Conservation (phyloP, 1,140 invertebrate genomes). For the Drosophila nikananu region DNA sequence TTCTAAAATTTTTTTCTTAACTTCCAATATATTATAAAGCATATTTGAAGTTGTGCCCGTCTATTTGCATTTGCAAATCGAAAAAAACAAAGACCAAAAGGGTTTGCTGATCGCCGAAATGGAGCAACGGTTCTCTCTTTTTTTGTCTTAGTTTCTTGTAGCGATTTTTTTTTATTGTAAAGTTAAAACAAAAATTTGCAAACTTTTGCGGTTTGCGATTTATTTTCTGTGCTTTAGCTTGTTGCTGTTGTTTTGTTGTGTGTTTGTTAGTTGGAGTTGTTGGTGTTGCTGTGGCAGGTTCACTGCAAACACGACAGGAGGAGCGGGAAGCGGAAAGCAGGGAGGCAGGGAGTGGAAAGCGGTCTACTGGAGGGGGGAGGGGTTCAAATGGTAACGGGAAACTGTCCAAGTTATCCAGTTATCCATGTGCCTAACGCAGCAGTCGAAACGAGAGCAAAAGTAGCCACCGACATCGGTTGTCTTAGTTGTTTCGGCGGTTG, state of each 20-base stretch:
- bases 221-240: slow-evolving; percentile 43
- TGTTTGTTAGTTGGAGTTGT: slow-evolving; percentile 1
- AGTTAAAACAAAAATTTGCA: slow-evolving; percentile 46
- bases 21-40: neutral
- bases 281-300: slow-evolving; percentile 61
- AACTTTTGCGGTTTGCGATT: slow-evolving; percentile 58
- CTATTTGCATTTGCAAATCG: slow-evolving; percentile 20
- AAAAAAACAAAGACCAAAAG: slow-evolving; percentile 32
- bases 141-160: neutral
- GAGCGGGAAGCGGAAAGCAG: neutral
- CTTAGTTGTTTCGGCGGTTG: slow-evolving; percentile 26
- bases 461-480: slow-evolving; percentile 48
- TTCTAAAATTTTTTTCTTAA: neutral
- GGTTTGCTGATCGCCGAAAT: slow-evolving; percentile 46
- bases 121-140: slow-evolving; percentile 37
- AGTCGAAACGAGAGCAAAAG: slow-evolving; percentile 73
- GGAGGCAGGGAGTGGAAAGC: neutral
- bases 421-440: slow-evolving; percentile 72
- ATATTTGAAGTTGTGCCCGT: neutral
- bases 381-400: slow-evolving; percentile 36
- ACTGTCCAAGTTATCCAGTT: slow-evolving; percentile 56
- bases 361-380: too few species aligned
- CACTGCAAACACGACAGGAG: slow-evolving; percentile 55
- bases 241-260: slow-evolving; percentile 9
- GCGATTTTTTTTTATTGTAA: slow-evolving; percentile 29